These are phyloP conservation scores for Phalacrocorax pelagicus DNA, from an alignment of 2,113 vertebrate genomes.

Conservation along the genomic window DNA sequence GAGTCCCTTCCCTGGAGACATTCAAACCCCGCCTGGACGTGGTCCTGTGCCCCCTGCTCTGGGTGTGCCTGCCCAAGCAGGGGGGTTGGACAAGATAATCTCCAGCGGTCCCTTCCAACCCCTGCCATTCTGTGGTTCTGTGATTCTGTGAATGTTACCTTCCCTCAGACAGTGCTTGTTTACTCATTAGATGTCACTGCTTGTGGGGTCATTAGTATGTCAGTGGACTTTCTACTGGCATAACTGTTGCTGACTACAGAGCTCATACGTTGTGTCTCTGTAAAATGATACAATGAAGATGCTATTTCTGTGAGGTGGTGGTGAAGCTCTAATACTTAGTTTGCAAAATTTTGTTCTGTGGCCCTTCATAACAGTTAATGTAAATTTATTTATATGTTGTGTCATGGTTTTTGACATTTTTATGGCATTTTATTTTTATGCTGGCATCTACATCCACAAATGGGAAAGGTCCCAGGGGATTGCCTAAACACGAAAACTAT, in stretches of 20 bases:
- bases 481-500: not conserved
- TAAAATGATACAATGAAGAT: not conserved
- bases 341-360: not conserved
- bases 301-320: not conserved
- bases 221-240: not conserved
- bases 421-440: not conserved
- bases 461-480: not conserved
- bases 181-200: slow-evolving; percentile 4
- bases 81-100: too few species aligned
- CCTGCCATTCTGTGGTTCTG: too few species aligned
- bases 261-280: not conserved
- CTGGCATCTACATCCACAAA: not conserved
- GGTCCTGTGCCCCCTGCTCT: too few species aligned
- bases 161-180: not conserved
- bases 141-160: not conserved
- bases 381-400: not conserved
- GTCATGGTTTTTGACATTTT: not conserved
- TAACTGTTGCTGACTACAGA: not conserved
- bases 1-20: too few species aligned
- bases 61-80: too few species aligned
- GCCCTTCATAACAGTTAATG: not conserved
- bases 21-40: too few species aligned
- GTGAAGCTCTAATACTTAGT: not conserved
- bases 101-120: too few species aligned
- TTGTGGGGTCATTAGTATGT: not conserved